Evolutionary conservation across 2,888 invertebrate species (phyloP).

Genomic region (Oegoconia quadripuncta): DNA sequence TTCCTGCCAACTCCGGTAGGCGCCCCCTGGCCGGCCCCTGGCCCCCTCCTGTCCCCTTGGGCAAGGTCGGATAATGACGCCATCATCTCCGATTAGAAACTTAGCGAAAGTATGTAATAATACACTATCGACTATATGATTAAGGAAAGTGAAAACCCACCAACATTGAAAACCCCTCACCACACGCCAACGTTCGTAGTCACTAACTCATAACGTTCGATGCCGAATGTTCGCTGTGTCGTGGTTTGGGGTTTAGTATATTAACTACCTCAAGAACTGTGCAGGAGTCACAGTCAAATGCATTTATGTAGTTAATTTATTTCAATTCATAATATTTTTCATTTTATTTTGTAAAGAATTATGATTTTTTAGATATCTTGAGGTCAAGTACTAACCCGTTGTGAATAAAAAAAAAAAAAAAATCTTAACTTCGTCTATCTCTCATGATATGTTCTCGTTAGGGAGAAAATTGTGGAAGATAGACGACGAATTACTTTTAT

Average conservation of each 20-base stretch:
- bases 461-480: slow-evolving; percentile 45
- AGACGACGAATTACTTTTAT: slow-evolving; percentile 42
- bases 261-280: too few relatives aligned
- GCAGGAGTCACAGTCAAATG: too few relatives aligned
- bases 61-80: slow-evolving; percentile 66
- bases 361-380: too few relatives aligned
- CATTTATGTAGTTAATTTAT: too few relatives aligned
- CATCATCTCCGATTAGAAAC: slow-evolving; percentile 51
- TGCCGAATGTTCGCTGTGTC: too few relatives aligned
- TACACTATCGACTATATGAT: too few relatives aligned
- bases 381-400: too few relatives aligned
- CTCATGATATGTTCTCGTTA: slow-evolving; percentile 44
- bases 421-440: slow-evolving; percentile 50
- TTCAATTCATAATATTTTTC: too few relatives aligned
- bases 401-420: slow-evolving; percentile 8
- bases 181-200: slow-evolving; percentile 1
- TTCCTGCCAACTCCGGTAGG: slow-evolving; percentile 60
- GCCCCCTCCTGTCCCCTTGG: slow-evolving; percentile 66
- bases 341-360: too few relatives aligned
- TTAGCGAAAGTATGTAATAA: not conserved
- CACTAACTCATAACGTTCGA: too few relatives aligned
- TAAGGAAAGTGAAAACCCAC: not conserved
- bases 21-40: slow-evolving; percentile 59
- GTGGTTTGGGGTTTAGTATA: too few relatives aligned
- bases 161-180: not conserved